A percentile compares a stretch with the other conserved stretches of the same genome.
phyloP scores from a whole-genome alignment of 2,888 invertebrate species.

The Junonia oenone region DNA sequence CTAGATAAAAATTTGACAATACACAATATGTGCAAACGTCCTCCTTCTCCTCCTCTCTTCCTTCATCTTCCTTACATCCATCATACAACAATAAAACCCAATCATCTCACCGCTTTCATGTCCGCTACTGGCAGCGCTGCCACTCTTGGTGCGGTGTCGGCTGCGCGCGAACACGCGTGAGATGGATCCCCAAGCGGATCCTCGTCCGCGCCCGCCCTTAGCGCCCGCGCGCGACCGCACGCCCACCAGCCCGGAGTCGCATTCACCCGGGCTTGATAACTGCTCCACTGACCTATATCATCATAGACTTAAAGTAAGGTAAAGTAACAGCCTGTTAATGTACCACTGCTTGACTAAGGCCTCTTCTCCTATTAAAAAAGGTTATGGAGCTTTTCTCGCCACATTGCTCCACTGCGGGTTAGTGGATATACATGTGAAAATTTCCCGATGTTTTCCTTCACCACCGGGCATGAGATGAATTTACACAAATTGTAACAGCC shows the following conservation, averaged over 20 bases:
- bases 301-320: background rate
- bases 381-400: no score
- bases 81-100: background rate
- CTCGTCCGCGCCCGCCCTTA: conserved; percentile 81
- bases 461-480: no score
- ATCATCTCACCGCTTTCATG: conserved; percentile 81
- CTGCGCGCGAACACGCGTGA: conserved; percentile 93
- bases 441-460: background rate
- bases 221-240: conserved; percentile 63
- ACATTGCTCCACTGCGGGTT: no score
- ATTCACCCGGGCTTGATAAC: conserved; percentile 87
- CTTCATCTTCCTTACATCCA: no score
- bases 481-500: no score
- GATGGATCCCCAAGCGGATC: conserved; percentile 93
- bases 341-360: no score
- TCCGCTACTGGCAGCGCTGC: conserved; percentile 80
- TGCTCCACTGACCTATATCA: conserved; percentile 87
- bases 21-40: no score
- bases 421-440: no score
- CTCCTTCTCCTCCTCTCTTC: no score
- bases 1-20: no score
- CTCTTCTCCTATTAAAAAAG: no score
- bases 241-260: conserved; percentile 81
- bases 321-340: background rate
- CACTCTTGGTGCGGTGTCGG: conserved; percentile 88